Conservation (phyloP, 53 echinoderm and acorn worm genomes). For the Arbacia lixula region DNA sequence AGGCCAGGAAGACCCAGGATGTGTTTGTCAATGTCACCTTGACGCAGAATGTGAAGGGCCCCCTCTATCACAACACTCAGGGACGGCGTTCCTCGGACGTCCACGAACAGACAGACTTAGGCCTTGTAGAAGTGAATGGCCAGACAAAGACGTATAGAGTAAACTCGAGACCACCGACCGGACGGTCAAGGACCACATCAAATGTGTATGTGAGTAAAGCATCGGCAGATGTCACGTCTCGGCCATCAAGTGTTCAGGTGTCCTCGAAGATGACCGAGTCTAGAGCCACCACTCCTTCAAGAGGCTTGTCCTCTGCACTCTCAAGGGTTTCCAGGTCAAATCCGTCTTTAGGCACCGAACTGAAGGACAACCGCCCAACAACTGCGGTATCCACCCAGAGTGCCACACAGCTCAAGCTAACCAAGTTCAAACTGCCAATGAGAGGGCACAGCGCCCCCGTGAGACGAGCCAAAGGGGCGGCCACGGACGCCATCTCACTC, state of each 20-base stretch:
- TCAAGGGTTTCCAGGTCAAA: neutral
- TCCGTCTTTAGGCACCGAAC: neutral
- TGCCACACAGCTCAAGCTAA: slow-evolving; percentile 39
- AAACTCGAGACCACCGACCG: slow-evolving; percentile 29
- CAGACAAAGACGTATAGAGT: slow-evolving; percentile 48
- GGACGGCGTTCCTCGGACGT: slow-evolving; percentile 53
- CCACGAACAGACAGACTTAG: slow-evolving; percentile 31
- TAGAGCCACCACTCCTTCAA: slow-evolving; percentile 13
- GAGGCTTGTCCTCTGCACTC: neutral
- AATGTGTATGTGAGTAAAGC: neutral
- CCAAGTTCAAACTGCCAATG: slow-evolving; percentile 70
- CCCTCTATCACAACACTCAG: slow-evolving; percentile 88
- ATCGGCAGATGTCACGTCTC: neutral
- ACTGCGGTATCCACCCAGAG: slow-evolving; percentile 83
- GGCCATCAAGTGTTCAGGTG: neutral
- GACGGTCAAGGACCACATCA: slow-evolving; percentile 27
- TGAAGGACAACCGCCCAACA: slow-evolving; percentile 60
- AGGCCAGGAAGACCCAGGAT: slow-evolving; percentile 73
- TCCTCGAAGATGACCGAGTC: slow-evolving; percentile 7
- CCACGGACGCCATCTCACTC: slow-evolving; percentile 67
- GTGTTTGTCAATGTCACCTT: slow-evolving; percentile 66
- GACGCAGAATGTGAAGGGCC: slow-evolving; percentile 84
- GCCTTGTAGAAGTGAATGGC: slow-evolving; percentile 22
- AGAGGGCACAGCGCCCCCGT: slow-evolving; percentile 93
- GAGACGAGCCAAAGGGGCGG: slow-evolving; percentile 38